These are phyloP conservation scores for Hydrozoanthus gracilis DNA, from an alignment of 92 coral and sea anemone genomes.

Conservation along the genomic window DNA sequence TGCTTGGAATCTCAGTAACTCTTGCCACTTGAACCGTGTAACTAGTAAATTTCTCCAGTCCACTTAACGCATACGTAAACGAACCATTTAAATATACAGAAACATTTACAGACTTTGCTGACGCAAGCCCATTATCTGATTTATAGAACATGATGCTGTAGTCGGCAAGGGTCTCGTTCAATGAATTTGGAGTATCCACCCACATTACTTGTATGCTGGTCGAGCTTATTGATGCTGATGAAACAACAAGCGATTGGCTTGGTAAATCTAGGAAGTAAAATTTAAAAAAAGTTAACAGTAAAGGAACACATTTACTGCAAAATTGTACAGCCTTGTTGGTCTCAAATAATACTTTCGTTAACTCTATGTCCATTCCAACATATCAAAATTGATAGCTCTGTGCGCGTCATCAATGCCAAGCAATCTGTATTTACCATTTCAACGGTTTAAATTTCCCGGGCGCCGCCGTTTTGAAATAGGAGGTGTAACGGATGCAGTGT, in stretches of 20 bases:
- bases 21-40: conserved; percentile 43
- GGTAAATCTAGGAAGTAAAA: no score
- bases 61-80: conserved; percentile 1
- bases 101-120: conserved; percentile 12
- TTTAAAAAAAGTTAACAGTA: no score
- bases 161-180: conserved; percentile 34
- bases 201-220: conserved; percentile 54
- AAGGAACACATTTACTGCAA: no score
- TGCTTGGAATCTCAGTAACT: conserved; percentile 37
- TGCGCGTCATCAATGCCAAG: no score
- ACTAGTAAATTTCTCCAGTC: conserved; percentile 41
- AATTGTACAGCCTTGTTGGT: no score
- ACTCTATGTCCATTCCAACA: no score
- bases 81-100: conserved; percentile 3
- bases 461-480: no score
- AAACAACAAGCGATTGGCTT: background rate
- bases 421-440: no score
- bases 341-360: no score
- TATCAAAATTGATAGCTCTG: no score
- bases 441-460: no score
- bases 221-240: conserved; percentile 21
- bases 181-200: conserved; percentile 32
- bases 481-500: no score
- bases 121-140: conserved; percentile 5
- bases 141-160: conserved; percentile 18